phyloP scores from a whole-genome alignment of 2,888 invertebrate species.

The Melipona bicolor region DNA sequence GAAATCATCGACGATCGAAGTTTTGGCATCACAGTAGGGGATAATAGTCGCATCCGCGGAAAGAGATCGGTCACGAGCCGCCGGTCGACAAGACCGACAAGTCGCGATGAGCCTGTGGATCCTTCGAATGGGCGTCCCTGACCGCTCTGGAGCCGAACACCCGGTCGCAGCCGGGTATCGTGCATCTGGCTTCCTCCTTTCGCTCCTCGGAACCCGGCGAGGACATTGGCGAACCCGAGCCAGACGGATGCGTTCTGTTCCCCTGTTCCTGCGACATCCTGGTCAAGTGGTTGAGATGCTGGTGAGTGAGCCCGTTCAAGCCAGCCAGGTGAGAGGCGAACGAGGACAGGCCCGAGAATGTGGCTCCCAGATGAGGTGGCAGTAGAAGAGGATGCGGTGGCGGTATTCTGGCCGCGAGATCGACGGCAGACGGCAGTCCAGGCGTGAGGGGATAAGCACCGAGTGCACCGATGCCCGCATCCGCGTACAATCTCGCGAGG shows the following conservation, averaged over 20 bases:
- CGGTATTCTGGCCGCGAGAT: conserved; percentile 83
- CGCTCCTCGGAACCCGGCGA: conserved; percentile 71
- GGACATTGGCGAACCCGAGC: conserved; percentile 72
- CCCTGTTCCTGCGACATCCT: conserved; percentile 75
- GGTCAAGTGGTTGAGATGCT: conserved; percentile 77
- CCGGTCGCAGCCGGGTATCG: conserved; percentile 91
- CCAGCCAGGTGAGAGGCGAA: conserved; percentile 82
- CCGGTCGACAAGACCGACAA: conserved; percentile 76
- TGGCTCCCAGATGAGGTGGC: conserved; percentile 86
- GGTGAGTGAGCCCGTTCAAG: conserved; percentile 84
- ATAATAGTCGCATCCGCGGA: conserved; percentile 72
- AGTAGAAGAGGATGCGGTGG: conserved; percentile 87
- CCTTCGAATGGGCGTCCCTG: conserved; percentile 89
- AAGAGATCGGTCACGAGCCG: conserved; percentile 81
- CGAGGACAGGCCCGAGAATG: conserved; percentile 85
- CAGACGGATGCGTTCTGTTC: conserved; percentile 74
- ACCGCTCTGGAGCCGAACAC: conserved; percentile 92
- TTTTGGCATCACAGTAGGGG: conserved; percentile 80
- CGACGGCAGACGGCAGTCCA: conserved; percentile 80
- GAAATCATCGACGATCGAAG: conserved; percentile 66
- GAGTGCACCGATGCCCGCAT: conserved; percentile 84
- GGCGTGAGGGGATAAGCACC: conserved; percentile 84
- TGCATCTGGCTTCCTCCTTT: conserved; percentile 89
- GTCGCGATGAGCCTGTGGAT: conserved; percentile 82
- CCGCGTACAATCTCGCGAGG: conserved; percentile 91